These are phyloP conservation scores for Chaetorhynchus papuensis DNA, from an alignment of 2,113 vertebrate genomes.

Conservation along the genomic window DNA sequence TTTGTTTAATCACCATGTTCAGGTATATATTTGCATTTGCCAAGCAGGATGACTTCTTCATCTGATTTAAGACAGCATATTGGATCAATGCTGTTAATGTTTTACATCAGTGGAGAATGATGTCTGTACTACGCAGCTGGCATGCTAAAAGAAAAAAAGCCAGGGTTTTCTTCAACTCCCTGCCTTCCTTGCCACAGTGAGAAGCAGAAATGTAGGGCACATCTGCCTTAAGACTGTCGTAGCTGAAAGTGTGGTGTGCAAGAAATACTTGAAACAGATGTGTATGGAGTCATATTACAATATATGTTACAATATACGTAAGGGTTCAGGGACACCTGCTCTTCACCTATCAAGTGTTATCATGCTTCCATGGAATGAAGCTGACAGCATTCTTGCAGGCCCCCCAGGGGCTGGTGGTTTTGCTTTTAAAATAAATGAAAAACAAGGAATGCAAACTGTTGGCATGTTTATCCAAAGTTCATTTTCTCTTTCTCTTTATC, in stretches of 20 bases:
- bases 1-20: background rate
- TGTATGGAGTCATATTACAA: background rate
- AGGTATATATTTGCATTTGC: background rate
- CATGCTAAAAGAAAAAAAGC: background rate
- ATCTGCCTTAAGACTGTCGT: background rate
- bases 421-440: slow-evolving; percentile 17
- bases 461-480: slow-evolving; percentile 34
- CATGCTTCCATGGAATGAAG: slow-evolving; percentile 14
- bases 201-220: background rate
- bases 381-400: background rate
- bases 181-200: background rate
- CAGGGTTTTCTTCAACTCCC: background rate
- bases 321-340: slow-evolving; percentile 24
- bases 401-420: too few species aligned
- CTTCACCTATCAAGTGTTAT: slow-evolving; percentile 43
- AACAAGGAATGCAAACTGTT: background rate
- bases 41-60: background rate
- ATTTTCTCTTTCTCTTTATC: slow-evolving; percentile 78
- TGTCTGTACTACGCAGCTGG: background rate
- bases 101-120: background rate
- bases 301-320: background rate
- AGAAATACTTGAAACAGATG: background rate
- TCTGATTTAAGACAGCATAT: background rate
- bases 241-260: background rate
- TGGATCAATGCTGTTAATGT: background rate